Conservation (phyloP, 2,888 invertebrate genomes). For the Macrosoma leucophasiata region DNA sequence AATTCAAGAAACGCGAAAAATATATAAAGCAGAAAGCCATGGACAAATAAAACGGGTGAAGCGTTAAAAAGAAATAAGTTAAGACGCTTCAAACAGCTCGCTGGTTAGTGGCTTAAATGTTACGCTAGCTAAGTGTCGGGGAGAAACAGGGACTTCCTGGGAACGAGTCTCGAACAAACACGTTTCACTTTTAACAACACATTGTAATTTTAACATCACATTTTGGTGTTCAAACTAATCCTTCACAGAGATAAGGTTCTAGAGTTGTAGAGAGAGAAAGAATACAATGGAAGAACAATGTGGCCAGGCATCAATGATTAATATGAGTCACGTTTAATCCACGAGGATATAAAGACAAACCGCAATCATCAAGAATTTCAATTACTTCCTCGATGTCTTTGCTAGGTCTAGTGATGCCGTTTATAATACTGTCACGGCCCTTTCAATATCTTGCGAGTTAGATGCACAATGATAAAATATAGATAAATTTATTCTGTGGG, state of each 20-base stretch:
- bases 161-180: constrained; percentile 16
- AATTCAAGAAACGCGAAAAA: no score
- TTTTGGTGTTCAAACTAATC: no score
- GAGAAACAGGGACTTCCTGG: constrained; percentile 17
- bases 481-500: constrained; percentile 52
- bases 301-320: no score
- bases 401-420: constrained; percentile 6
- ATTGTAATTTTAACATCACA: no score
- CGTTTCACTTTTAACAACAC: constrained; percentile 16
- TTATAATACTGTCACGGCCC: constrained; percentile 9
- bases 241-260: no score
- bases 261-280: no score
- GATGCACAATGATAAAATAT: constrained; percentile 39
- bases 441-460: constrained; percentile 20
- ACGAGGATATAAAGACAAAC: constrained; percentile 22
- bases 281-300: no score
- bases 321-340: no score
- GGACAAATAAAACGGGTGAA: constrained; percentile 9
- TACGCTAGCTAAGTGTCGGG: constrained; percentile 14
- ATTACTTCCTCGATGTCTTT: constrained; percentile 53
- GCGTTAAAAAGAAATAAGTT: constrained; percentile 9
- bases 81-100: constrained; percentile 7
- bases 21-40: constrained; percentile 4
- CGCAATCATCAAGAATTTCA: constrained; percentile 36
- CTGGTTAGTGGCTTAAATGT: constrained; percentile 8